These are phyloP conservation scores for Narcine bancroftii DNA, from an alignment of 2,113 vertebrate species.

Conservation along the genomic window DNA sequence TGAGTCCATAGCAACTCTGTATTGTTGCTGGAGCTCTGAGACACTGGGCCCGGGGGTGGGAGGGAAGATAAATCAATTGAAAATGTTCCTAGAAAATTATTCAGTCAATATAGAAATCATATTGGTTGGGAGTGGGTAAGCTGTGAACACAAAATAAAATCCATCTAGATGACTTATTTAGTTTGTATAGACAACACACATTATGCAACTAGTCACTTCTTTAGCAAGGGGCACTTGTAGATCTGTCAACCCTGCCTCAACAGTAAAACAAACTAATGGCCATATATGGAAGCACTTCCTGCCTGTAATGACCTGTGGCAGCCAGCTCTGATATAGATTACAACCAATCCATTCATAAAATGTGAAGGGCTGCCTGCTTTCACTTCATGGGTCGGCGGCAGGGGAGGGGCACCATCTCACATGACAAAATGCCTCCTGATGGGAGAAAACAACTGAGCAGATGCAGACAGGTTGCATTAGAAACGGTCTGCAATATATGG, in stretches of 20 bases:
- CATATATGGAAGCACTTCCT: slow-evolving; percentile 58
- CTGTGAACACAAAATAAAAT: not conserved
- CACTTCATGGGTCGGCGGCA: not conserved
- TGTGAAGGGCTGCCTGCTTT: slow-evolving; percentile 33
- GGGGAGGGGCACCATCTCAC: not conserved
- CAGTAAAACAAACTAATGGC: slow-evolving; percentile 33
- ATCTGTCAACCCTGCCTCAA: slow-evolving; percentile 10
- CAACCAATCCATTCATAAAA: slow-evolving; percentile 71
- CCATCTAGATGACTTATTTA: not conserved
- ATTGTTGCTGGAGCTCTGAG: not conserved
- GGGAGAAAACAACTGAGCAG: slow-evolving; percentile 10
- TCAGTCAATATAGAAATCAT: not conserved
- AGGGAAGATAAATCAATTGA: not conserved
- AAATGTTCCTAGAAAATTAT: not conserved
- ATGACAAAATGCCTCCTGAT: slow-evolving; percentile 20
- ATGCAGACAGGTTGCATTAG: not conserved
- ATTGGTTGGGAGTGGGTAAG: not conserved
- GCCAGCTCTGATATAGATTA: slow-evolving; percentile 53
- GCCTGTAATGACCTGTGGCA: slow-evolving; percentile 57
- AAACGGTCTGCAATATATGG: not conserved
- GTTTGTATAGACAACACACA: not conserved
- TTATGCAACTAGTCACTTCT: slow-evolving; percentile 15
- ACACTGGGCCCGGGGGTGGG: not conserved
- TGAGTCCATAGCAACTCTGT: not conserved
- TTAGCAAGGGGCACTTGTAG: not conserved